Base-by-base conservation (phyloP, 1,140 invertebrate genomes). In the Lasioglossum albipes region DNA sequence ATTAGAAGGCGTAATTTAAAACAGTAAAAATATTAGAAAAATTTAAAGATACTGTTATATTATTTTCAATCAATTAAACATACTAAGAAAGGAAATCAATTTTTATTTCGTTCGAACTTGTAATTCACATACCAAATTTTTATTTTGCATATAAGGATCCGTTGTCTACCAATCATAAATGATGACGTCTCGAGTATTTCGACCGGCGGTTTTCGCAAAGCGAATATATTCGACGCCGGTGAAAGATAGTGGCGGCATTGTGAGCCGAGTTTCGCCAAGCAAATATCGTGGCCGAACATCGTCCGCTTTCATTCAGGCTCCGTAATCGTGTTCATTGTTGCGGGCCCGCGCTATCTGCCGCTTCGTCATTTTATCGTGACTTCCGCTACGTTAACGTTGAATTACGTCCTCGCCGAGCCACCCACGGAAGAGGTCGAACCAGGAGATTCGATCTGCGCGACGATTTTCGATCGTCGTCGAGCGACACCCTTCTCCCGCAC, bases 341-440 rank as follows among this genome's bases (percentile, higher is more conserved):
- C 75, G 80, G 65, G 45, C 22, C 49, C 57, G n/a, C 45, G 42
- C 67, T 81, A 76, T 83, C 82, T 83, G 54, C 54, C 74, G 42
- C 41, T 42, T 72, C 64, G 52, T 64, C 81, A 74, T 84, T 79
- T 81, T 87, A 87, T 87, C 85, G 74, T 66, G 27, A 79, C 80
- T 87, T 87, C 85, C 80, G 85, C 75, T 79, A 87, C 80, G 78
- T 87, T 84, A 84, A 79, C 70, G 83, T 74, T 81, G 83, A 84
- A 84, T 87, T 84, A 85, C 83, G 77, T 74, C 65, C 49, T 80
- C 69, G 65, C 16, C 49, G 49, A 68, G 54, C 81, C 81, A 79
- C 76, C 81, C 81, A 79, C 70, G 76, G 65, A 72, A 76, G 7
- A 73, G 27, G 74, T 20, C 64, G 45, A 64, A 22, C 66, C n/a